phyloP scores from a whole-genome alignment of 1,140 invertebrate genomes.

The Venustaconcha ellipsiformis region DNA sequence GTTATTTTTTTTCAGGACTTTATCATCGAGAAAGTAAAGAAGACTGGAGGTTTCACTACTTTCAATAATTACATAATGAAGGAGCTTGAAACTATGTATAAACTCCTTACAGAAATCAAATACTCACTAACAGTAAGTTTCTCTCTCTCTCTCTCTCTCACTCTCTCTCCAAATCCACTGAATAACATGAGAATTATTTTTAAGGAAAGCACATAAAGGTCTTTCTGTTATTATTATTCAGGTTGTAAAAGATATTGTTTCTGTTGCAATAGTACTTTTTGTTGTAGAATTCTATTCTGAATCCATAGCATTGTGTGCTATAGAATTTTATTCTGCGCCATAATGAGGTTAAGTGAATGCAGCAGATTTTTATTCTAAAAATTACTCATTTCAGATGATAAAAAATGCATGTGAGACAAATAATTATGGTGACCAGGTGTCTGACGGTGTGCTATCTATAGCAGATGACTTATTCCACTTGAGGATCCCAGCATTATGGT shows the following conservation, averaged over 20 bases:
- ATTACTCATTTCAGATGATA: constrained; percentile 51
- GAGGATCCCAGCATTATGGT: constrained; percentile 64
- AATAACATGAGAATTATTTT: neutral
- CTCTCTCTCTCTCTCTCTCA: neutral
- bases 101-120: constrained; percentile 62
- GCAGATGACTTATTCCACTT: constrained; percentile 66
- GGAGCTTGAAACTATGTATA: constrained; percentile 65
- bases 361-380: constrained; percentile 2
- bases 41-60: constrained; percentile 63
- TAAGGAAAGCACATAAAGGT: too few relatives aligned
- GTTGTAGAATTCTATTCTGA: too few relatives aligned
- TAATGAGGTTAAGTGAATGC: neutral
- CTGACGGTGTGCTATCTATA: constrained; percentile 54
- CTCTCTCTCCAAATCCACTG: neutral
- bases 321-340: too few relatives aligned
- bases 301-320: too few relatives aligned
- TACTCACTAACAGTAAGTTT: constrained; percentile 57
- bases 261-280: too few relatives aligned
- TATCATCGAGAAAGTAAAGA: constrained; percentile 64
- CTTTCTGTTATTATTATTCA: too few relatives aligned
- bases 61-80: constrained; percentile 68
- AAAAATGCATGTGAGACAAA: constrained; percentile 63
- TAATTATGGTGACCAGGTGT: constrained; percentile 61
- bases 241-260: too few relatives aligned
- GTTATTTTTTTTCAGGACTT: constrained; percentile 55